Conservation (phyloP, 2,888 invertebrate species). For the Conops quadrifasciatus region DNA sequence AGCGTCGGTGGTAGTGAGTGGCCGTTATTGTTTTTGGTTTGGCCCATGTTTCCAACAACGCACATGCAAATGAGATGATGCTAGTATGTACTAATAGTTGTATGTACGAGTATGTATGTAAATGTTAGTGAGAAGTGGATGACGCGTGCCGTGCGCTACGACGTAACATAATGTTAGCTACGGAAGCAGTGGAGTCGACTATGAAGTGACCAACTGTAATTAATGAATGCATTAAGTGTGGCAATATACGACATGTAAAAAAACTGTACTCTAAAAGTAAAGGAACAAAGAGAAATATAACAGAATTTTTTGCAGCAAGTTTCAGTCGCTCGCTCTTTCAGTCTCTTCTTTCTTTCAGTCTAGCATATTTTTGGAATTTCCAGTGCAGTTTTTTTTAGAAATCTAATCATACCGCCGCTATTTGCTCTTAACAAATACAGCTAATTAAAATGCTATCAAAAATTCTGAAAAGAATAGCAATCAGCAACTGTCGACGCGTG, state of each 20-base stretch:
- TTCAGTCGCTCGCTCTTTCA: background rate
- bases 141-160: background rate
- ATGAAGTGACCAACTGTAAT: background rate
- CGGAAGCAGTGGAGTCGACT: background rate
- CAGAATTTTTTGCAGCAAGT: background rate
- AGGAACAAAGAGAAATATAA: background rate
- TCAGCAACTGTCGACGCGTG: no score
- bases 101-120: background rate
- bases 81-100: no score
- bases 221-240: no score
- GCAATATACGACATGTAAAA: no score
- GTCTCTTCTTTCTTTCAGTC: background rate
- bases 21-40: slow-evolving; percentile 11
- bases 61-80: background rate
- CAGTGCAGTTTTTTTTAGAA: no score
- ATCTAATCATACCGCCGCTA: no score
- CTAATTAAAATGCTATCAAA: no score
- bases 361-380: background rate
- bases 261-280: background rate
- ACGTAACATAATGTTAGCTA: background rate
- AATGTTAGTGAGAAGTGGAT: background rate
- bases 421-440: no score
- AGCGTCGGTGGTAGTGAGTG: slow-evolving; percentile 24
- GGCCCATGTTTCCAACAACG: background rate
- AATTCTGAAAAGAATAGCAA: no score